Percentiles rank a stretch among this genome's conserved stretches.
Conservation (phyloP, 1,140 invertebrate genomes). For the Mya arenaria region DNA sequence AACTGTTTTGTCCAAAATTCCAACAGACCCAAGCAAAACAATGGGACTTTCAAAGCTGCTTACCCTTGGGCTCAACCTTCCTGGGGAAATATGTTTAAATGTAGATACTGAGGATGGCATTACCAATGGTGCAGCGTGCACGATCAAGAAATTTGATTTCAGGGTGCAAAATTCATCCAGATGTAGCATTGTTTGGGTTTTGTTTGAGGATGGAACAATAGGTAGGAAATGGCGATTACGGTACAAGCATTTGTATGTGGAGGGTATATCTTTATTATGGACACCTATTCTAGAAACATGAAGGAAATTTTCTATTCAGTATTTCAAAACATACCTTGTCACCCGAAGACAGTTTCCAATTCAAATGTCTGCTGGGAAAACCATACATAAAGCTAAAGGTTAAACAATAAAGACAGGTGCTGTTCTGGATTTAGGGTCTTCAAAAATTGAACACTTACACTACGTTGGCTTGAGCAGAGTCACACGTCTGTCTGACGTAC, state of each 20-base stretch:
- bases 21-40: not conserved
- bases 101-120: not conserved
- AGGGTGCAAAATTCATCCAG: not conserved
- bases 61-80: not conserved
- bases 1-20: not conserved
- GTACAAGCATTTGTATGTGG: not conserved
- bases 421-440: not conserved
- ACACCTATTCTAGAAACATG: not conserved
- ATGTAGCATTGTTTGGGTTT: not conserved
- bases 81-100: not conserved
- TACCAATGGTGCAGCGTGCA: not conserved
- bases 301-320: not conserved
- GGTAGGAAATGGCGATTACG: not conserved
- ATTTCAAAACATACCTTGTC: not conserved
- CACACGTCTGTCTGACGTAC: not conserved
- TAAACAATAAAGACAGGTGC: not conserved
- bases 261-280: not conserved
- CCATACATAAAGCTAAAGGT: not conserved
- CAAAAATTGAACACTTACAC: not conserved
- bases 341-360: not conserved
- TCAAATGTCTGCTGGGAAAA: not conserved
- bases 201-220: not conserved
- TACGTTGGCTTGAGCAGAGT: conserved; percentile 1
- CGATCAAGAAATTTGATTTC: not conserved
- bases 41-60: not conserved